Evolutionary conservation across 1,140 invertebrate genomes (phyloP).

Genomic region (Diorhabda carinulata): DNA sequence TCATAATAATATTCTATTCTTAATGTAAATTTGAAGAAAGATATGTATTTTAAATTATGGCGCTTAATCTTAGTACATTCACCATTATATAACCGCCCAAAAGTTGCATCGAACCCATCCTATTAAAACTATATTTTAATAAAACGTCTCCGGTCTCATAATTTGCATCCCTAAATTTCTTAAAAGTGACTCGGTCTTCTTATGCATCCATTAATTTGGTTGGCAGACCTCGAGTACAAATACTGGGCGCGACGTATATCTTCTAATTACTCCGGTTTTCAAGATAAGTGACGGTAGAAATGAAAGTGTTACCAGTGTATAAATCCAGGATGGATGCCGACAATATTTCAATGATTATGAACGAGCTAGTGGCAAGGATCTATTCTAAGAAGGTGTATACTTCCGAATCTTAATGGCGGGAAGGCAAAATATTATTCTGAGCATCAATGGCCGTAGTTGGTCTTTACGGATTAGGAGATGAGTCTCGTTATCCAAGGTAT

Average conservation of each 20-base stretch:
- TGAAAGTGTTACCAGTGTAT: background rate
- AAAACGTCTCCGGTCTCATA: too few relatives aligned
- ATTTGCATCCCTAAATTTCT: too few relatives aligned
- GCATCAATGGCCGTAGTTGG: slow-evolving; percentile 49
- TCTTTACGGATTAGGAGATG: slow-evolving; percentile 51
- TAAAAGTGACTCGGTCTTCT: too few relatives aligned
- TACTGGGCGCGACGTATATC: background rate
- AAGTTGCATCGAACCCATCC: too few relatives aligned
- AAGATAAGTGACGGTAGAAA: background rate
- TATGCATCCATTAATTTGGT: too few relatives aligned
- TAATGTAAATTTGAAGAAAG: too few relatives aligned
- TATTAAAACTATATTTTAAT: too few relatives aligned
- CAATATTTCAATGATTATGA: background rate
- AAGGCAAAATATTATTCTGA: slow-evolving; percentile 22
- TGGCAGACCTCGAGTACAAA: background rate
- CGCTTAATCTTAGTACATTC: too few relatives aligned
- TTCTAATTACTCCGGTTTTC: background rate
- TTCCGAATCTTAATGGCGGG: slow-evolving; percentile 32
- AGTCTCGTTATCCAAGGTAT: slow-evolving; percentile 42
- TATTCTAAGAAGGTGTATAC: slow-evolving; percentile 6
- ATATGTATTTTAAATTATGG: too few relatives aligned
- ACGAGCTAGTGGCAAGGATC: background rate
- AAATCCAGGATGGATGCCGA: background rate
- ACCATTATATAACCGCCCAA: too few relatives aligned
- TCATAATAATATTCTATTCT: too few relatives aligned